Percentiles rank a stretch among this genome's conserved stretches.
These are phyloP conservation scores for Betta splendens DNA, from an alignment of 2,797 vertebrate species.

Conservation along the genomic window DNA sequence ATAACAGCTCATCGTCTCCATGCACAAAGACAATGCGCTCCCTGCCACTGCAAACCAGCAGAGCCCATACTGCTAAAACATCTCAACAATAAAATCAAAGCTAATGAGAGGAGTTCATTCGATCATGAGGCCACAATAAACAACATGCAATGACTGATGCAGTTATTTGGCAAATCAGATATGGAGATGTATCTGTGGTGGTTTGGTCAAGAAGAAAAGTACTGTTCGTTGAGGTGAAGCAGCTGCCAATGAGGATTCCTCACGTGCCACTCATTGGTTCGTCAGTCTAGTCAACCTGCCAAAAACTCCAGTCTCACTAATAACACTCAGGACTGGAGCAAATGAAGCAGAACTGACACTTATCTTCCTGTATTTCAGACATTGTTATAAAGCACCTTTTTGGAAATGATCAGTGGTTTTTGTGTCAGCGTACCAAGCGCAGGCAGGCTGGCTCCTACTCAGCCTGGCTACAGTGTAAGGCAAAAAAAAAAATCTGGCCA, in stretches of 20 bases:
- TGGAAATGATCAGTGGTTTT: slow-evolving; percentile 34
- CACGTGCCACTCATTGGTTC: slow-evolving; percentile 42
- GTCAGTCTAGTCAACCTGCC: slow-evolving; percentile 50
- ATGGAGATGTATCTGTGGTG: slow-evolving; percentile 18
- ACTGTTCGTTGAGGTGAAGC: slow-evolving; percentile 19
- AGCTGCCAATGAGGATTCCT: slow-evolving; percentile 19
- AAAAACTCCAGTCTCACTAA: slow-evolving; percentile 29
- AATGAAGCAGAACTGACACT: slow-evolving; percentile 1
- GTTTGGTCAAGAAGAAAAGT: slow-evolving; percentile 20
- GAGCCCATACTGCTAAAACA: slow-evolving; percentile 16
- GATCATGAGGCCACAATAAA: no score
- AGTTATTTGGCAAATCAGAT: slow-evolving; percentile 64
- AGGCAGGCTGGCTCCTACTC: slow-evolving; percentile 26
- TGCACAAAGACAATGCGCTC: slow-evolving; percentile 38
- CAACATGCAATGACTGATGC: slow-evolving; percentile 39
- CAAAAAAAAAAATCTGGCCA: slow-evolving; percentile 48
- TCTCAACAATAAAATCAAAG: slow-evolving; percentile 6
- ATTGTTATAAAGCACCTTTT: slow-evolving; percentile 58
- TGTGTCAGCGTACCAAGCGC: slow-evolving; percentile 11
- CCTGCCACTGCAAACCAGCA: slow-evolving; percentile 6
- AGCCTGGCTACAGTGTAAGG: slow-evolving; percentile 55
- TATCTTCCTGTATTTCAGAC: no score
- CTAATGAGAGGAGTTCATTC: slow-evolving; percentile 16
- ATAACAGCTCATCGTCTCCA: slow-evolving; percentile 31
- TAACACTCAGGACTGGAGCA: slow-evolving; percentile 12